A percentile compares a stretch with the other conserved stretches of the same genome.
Evolutionary conservation across 2,797 vertebrate species (phyloP).

Genomic region (Enteromius unitaeniatus): DNA sequence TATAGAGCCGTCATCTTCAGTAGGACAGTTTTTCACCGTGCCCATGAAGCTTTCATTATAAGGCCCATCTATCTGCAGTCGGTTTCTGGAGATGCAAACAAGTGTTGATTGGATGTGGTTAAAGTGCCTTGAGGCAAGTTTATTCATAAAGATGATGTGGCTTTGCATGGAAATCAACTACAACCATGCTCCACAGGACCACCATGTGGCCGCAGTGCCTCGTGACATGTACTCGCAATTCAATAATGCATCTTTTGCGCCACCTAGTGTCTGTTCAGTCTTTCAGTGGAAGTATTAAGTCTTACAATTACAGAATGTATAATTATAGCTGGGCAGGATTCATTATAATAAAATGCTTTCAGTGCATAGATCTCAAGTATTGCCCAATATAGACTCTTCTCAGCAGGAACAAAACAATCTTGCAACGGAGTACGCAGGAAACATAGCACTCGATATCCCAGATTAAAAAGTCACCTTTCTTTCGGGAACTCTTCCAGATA

Average conservation of each 20-base stretch:
- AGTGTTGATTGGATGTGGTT: background rate
- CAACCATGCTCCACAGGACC: background rate
- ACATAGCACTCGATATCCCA: constrained; percentile 1
- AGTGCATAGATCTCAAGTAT: background rate
- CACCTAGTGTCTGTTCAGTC: constrained; percentile 49
- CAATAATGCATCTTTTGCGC: constrained; percentile 41
- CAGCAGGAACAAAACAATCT: background rate
- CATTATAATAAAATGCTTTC: background rate
- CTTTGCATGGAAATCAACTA: background rate
- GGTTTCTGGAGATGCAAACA: constrained; percentile 74
- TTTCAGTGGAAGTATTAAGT: background rate
- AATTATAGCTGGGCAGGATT: background rate
- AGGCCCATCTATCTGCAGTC: constrained; percentile 91
- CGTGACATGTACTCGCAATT: background rate
- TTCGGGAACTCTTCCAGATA: constrained; percentile 93
- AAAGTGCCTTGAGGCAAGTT: background rate
- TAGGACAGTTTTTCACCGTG: constrained; percentile 86
- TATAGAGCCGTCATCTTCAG: constrained; percentile 90
- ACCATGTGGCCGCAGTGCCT: background rate
- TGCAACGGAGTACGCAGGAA: background rate
- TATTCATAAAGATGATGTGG: background rate
- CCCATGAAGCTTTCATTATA: constrained; percentile 91
- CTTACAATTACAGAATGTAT: too few relatives aligned
- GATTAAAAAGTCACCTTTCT: constrained; percentile 81
- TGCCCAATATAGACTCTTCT: background rate